Percentiles rank a stretch among this genome's conserved stretches.
Conservation (phyloP, 1,140 invertebrate species). For the Tribolium castaneum region DNA sequence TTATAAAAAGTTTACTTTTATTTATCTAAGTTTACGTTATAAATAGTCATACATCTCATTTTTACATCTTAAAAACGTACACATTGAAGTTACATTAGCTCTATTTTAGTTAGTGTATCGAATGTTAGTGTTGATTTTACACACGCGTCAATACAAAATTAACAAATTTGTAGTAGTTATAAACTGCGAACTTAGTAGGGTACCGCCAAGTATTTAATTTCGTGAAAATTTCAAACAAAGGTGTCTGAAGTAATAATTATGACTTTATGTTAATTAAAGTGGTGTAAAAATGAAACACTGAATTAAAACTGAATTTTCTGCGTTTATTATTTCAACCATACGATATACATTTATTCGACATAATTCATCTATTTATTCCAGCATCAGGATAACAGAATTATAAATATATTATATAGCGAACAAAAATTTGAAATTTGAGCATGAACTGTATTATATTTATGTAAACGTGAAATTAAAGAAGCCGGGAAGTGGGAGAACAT, state of each 20-base stretch:
- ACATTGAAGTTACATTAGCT: conserved; percentile 21
- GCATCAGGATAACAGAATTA: conserved; percentile 52
- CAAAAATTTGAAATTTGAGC: conserved; percentile 49
- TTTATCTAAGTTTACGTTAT: conserved; percentile 34
- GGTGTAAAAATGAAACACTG: conserved; percentile 38
- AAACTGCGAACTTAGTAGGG: background rate
- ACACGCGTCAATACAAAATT: conserved; percentile 24
- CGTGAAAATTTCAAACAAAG: background rate
- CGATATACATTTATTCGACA: conserved; percentile 60
- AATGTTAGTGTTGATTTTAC: conserved; percentile 32
- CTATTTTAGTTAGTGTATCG: conserved; percentile 29
- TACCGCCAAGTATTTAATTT: conserved; percentile 1
- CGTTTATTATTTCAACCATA: conserved; percentile 60
- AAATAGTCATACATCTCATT: conserved; percentile 38
- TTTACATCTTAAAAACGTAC: conserved; percentile 33
- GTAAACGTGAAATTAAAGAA: conserved; percentile 50
- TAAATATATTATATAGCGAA: conserved; percentile 47
- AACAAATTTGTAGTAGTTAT: background rate
- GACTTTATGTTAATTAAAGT: background rate
- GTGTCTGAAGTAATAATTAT: background rate
- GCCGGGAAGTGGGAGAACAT: conserved; percentile 54
- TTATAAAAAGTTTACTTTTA: conserved; percentile 42
- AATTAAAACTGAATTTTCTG: conserved; percentile 52
- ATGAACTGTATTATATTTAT: conserved; percentile 49
- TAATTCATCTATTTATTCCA: conserved; percentile 58